Evolutionary conservation across 2,888 invertebrate genomes (phyloP).

Genomic region (Cephus runcator): DNA sequence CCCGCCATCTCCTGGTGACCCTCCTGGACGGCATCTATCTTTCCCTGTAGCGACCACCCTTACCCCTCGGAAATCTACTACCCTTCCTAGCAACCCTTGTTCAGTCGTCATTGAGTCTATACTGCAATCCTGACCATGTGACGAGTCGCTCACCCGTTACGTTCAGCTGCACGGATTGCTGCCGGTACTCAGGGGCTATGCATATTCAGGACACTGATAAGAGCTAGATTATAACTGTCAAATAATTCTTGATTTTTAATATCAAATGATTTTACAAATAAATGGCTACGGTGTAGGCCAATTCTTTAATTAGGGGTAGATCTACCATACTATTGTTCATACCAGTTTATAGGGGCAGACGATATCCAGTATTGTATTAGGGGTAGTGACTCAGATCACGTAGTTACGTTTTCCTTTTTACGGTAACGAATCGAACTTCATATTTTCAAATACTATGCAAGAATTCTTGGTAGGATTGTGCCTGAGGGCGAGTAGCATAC

Average conservation of each 20-base stretch:
- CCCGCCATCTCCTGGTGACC: constrained; percentile 12
- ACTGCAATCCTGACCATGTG: constrained; percentile 43
- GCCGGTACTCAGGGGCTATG: neutral
- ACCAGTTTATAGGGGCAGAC: neutral
- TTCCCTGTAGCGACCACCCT: constrained; percentile 1
- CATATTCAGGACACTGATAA: constrained; percentile 1
- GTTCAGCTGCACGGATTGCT: constrained; percentile 27
- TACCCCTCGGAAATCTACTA: neutral
- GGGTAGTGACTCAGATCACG: neutral
- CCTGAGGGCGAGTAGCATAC: constrained; percentile 54
- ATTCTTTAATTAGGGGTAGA: neutral
- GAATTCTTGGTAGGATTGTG: constrained; percentile 35
- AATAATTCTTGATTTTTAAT: neutral
- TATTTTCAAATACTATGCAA: constrained; percentile 21
- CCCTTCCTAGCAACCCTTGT: neutral
- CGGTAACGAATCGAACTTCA: neutral
- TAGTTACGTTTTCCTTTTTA: neutral
- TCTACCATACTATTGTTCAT: neutral
- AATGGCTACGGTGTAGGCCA: neutral
- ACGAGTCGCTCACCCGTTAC: constrained; percentile 23
- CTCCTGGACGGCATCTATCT: neutral
- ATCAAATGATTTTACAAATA: neutral
- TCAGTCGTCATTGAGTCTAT: constrained; percentile 44
- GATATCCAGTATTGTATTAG: neutral
- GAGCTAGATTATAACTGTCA: neutral